Base-by-base conservation (phyloP, 2,888 invertebrate species). In the Theristus sp. region DNA sequence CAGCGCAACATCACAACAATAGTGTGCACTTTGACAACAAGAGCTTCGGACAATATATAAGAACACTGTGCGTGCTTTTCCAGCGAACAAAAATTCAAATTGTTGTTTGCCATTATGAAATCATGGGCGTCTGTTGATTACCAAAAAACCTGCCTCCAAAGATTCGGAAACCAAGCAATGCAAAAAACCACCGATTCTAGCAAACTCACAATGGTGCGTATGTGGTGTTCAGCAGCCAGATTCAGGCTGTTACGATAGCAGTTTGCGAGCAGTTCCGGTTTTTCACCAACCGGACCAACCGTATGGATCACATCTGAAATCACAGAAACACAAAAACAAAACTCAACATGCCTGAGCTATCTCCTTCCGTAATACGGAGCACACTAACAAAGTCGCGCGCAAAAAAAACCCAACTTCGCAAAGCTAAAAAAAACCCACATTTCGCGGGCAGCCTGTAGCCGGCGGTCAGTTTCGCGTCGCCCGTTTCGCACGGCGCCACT, bases 301-400 rank as follows among this genome's bases (percentile, higher is more conserved):
- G 89, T 88, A 72, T 89, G 88, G 65, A 90, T 87, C 0, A 90
- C 82, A 78, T 86, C 88, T 88, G 78, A 53, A 81, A 80, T 17
- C 26, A 27, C 25, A 1, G 10, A n/a, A 52, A 20, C n/a, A 20
- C 17, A 52, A n/a, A 52, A 24, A 13, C 10, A 10, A 20, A 38
- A 38, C 10, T 13, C 38, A 38, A 10, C 38, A 38, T 20, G 10
- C 10, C 10, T 38, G 38, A 38, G 10, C 10, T 20, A 10, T 13
- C 20, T 13, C 20, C 10, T 38, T 38, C 10, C 20, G 20, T 10
- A 38, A 38, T 10, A 38, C 10, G 20, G 38, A 38, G 10, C 10
- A 38, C 38, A 38, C 10, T 20, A 60, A 31, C 27, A 24, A 52
- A 31, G 2, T 24, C 6, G 26, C 29, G 24, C 58, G 60, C 1